A percentile compares a stretch with the other conserved stretches of the same genome.
These are phyloP conservation scores for Chiloscyllium plagiosum DNA, from an alignment of 2,113 vertebrate genomes.

Conservation along the genomic window DNA sequence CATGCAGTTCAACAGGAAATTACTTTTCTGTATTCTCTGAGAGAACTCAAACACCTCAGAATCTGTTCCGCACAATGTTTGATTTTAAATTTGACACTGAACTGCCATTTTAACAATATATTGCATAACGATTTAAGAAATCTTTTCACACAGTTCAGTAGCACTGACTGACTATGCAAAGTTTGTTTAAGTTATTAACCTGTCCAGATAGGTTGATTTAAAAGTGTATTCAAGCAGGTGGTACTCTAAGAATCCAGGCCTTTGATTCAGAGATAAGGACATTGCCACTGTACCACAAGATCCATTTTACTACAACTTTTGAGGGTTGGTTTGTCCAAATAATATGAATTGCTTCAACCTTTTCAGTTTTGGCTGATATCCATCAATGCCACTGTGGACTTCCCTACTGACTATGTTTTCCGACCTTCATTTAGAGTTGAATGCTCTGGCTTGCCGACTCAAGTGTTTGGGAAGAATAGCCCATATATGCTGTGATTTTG, in stretches of 20 bases:
- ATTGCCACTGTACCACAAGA: too few species aligned
- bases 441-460: neutral
- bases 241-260: too few species aligned
- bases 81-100: neutral
- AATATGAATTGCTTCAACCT: neutral
- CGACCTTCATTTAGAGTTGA: neutral
- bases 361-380: neutral
- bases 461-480: neutral
- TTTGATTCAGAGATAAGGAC: too few species aligned
- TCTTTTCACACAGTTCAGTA: neutral
- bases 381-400: neutral
- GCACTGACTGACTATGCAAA: neutral
- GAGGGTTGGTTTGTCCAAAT: conserved; percentile 8
- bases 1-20: conserved; percentile 34
- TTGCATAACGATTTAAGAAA: neutral
- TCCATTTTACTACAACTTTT: neutral
- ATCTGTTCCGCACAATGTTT: neutral
- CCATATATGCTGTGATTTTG: neutral
- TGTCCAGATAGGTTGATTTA: too few species aligned
- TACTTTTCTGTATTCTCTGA: neutral
- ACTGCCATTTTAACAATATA: neutral
- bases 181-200: too few species aligned
- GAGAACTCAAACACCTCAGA: neutral
- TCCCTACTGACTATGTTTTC: neutral
- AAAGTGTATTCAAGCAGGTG: too few species aligned